A percentile compares a stretch with the other conserved stretches of the same genome.
phyloP scores from a whole-genome alignment of 1,140 invertebrate species.

The Phymorhynchus buccinoides region DNA sequence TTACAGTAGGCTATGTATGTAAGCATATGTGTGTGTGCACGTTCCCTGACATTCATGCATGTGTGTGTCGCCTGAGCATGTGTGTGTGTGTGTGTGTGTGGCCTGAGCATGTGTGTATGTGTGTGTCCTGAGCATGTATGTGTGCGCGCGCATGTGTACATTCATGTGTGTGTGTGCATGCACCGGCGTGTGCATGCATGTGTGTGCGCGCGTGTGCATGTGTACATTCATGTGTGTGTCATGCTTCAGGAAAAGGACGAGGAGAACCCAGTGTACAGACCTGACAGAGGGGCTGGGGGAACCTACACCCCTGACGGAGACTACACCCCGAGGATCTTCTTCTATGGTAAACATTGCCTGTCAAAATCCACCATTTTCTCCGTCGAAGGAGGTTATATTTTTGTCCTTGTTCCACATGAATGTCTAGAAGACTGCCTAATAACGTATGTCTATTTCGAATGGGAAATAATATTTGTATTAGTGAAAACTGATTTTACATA shows the following conservation, averaged over 20 bases:
- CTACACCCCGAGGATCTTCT: slow-evolving; percentile 78
- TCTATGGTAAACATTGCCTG: slow-evolving; percentile 67
- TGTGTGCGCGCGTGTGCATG: too few relatives aligned
- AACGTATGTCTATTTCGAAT: too few relatives aligned
- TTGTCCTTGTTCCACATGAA: background rate
- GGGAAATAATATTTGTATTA: background rate
- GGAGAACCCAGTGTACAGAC: slow-evolving; percentile 52
- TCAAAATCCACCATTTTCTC: background rate
- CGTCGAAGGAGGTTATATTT: background rate
- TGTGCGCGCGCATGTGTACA: too few relatives aligned
- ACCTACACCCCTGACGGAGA: slow-evolving; percentile 77
- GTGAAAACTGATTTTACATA: background rate
- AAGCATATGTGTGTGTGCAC: too few relatives aligned
- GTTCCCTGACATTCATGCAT: too few relatives aligned
- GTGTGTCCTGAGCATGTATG: too few relatives aligned
- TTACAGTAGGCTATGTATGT: too few relatives aligned
- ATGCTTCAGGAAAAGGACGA: background rate
- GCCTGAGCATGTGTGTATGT: too few relatives aligned
- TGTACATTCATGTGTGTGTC: background rate
- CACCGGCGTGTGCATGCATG: too few relatives aligned
- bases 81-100: too few relatives aligned
- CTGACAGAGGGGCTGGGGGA: slow-evolving; percentile 76
- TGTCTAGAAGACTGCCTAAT: background rate
- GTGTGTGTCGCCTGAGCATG: too few relatives aligned
- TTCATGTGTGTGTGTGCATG: too few relatives aligned